Evolutionary conservation across 2,797 vertebrate species (phyloP), one percentile per base, ranked within the genome.

Genomic region (Notolepis coatsorum): DNA sequence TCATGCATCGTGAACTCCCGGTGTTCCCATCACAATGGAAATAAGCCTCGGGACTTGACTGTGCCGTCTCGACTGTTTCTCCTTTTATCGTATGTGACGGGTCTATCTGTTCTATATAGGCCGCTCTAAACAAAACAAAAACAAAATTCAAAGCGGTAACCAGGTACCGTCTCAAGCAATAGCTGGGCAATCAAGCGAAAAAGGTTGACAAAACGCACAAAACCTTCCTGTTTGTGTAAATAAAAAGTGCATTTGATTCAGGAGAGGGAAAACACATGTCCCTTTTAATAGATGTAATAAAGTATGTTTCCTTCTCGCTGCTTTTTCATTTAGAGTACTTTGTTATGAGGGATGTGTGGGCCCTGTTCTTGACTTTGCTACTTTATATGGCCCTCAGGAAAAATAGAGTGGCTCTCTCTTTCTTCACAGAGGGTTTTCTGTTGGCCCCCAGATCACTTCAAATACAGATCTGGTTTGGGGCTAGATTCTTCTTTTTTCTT

Each of bases 151-250:
- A 20, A 24, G 15, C 20, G 43, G 65, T 60, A 57, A 74, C 53
- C 69, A 65, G 46, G 64, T 18, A 48, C 7, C n/a, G 24, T 42
- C 52, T 57, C 35, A 59, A 50, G 67, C 9, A 27, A 31, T 54
- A 54, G 45, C 12, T 24, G 18, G 7, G 0, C 2, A 12, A 57
- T 25, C 43, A 75, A 79, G 65, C 49, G n/a, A n/a, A 45, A 67
- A 61, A 35, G 42, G 37, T 45, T 25, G 55, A 74, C 45, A 65
- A n/a, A n/a, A 27, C 31, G 24, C 46, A 28, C 57, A 72, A 53
- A 66, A 21, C 41, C 1, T 7, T 64, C 30, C 8, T 55, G 24
- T 5, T n/a, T 56, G 5, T 52, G 46, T 50, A 18, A 4, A 58
- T 55, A 55, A 53, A 25, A 65, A 49, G 61, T 5, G 3, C 15